A percentile compares a stretch with the other conserved stretches of the same genome.
Conservation (phyloP, 2,113 vertebrate genomes). For the Lontra canadensis region DNA sequence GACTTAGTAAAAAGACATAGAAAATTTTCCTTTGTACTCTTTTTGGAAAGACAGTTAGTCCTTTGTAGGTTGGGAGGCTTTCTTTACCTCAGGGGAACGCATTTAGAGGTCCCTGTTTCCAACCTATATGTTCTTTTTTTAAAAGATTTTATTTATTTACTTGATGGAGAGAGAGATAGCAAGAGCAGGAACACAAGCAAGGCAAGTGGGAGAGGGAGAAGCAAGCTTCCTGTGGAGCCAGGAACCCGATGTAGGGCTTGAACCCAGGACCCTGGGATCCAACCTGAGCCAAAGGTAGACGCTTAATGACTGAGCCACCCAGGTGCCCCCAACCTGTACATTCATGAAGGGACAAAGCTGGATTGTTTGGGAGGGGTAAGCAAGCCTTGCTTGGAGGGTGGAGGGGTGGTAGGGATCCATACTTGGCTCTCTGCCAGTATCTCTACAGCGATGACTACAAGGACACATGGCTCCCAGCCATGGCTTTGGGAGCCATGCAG, state of each 20-base stretch:
- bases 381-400: background rate
- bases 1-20: slow-evolving; percentile 34
- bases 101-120: background rate
- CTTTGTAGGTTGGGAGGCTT: background rate
- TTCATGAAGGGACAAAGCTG: slow-evolving; percentile 13
- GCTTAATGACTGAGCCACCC: too few species aligned
- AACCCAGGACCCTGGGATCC: too few species aligned
- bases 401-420: too few species aligned
- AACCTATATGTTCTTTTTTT: background rate
- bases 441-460: background rate
- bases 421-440: background rate
- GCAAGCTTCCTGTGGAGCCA: too few species aligned
- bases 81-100: background rate
- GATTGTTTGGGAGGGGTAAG: background rate
- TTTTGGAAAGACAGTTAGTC: background rate
- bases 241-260: too few species aligned
- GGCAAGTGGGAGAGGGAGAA: too few species aligned
- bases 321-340: background rate
- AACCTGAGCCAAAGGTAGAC: too few species aligned
- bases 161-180: too few species aligned
- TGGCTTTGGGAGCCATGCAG: background rate
- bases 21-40: background rate
- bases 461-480: background rate
- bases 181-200: too few species aligned
- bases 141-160: too few species aligned